Conservation (phyloP, 2,113 vertebrate species). For the Ceyx cyanopectus region DNA sequence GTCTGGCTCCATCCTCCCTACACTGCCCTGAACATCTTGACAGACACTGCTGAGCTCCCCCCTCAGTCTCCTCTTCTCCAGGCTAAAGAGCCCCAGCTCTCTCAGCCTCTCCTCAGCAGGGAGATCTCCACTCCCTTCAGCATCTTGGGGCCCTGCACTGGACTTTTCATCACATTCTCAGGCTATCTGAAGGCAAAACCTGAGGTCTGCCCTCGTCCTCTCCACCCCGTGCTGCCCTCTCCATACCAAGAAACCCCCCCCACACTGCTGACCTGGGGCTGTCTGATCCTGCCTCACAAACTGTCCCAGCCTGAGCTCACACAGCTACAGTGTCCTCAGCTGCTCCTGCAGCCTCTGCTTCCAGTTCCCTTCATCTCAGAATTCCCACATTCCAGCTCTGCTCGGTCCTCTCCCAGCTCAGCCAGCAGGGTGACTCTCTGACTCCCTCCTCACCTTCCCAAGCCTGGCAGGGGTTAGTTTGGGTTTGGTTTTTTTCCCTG, state of each 20-base stretch:
- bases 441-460: background rate
- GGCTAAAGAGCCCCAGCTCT: no score
- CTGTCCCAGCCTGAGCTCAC: background rate
- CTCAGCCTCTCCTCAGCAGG: no score
- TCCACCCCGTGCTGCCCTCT: background rate
- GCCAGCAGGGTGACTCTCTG: background rate
- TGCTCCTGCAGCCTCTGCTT: background rate
- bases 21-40: no score
- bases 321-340: background rate
- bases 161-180: background rate
- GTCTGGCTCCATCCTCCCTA: no score
- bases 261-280: background rate
- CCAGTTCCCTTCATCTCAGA: background rate
- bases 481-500: background rate
- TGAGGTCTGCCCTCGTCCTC: background rate
- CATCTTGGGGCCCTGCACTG: no score
- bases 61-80: no score
- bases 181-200: background rate
- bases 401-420: background rate
- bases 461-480: background rate
- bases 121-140: no score
- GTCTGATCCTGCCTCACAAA: background rate
- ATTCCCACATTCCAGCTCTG: background rate
- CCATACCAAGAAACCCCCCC: accelerated
- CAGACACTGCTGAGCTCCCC: no score